Evolutionary conservation across 2,113 vertebrate genomes (phyloP).

Genomic region (Callorhinus ursinus): DNA sequence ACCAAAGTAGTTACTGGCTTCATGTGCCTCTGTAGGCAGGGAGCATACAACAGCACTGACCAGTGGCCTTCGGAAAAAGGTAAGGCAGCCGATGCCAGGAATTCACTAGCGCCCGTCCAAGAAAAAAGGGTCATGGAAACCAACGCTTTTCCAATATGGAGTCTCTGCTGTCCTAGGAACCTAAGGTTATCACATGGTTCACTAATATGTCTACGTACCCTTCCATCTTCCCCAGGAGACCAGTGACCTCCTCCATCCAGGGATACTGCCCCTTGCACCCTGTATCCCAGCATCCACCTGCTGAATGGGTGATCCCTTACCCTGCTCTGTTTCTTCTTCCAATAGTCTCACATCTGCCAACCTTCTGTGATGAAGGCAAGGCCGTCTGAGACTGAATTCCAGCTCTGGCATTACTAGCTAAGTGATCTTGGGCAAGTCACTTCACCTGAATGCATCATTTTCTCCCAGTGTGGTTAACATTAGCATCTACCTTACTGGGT

Average conservation of each 20-base stretch:
- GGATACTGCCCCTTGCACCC: no score
- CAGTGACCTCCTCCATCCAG: rapidly evolving
- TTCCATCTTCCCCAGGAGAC: background rate
- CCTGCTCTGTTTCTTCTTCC: background rate
- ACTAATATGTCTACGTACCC: rapidly evolving
- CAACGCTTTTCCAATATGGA: background rate
- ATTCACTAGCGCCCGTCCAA: background rate
- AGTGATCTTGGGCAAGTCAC: background rate
- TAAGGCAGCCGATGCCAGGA: rapidly evolving
- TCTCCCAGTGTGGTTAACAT: background rate
- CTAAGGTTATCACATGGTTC: rapidly evolving
- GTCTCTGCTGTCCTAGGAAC: background rate
- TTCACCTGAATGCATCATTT: background rate
- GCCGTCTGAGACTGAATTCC: background rate
- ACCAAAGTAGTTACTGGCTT: background rate
- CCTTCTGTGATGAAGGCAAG: background rate
- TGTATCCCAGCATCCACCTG: background rate
- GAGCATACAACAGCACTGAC: rapidly evolving
- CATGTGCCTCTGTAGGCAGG: background rate
- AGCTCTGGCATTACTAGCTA: background rate
- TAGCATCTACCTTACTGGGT: background rate
- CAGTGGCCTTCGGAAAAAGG: rapidly evolving
- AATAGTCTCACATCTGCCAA: background rate
- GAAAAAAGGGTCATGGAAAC: background rate
- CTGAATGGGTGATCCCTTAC: background rate